Evolutionary conservation across 2,888 invertebrate genomes (phyloP), one percentile per base, ranked within the genome.

Genomic region (Cerastis leucographa): DNA sequence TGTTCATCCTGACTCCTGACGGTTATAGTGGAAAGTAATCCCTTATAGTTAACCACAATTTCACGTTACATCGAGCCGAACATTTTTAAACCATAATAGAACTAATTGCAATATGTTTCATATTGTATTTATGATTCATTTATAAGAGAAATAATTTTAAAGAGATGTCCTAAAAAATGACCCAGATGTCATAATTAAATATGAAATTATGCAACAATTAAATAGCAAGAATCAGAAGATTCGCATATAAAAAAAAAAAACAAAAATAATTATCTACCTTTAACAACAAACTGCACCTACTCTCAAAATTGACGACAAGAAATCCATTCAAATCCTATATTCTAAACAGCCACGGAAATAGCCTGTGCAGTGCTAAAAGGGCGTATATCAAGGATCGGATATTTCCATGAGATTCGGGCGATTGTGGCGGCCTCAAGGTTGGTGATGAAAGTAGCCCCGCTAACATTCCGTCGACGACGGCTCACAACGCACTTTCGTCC

Each of bases 401-500:
- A 90, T 89, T 90, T 90, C 90, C 89, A 91, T 89, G 85, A 87
- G 91, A 88, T 92, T 92, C 89, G 89, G 90, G 87, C 89, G 90
- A 91, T 88, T 90, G 92, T 85, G 83, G 83, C 84, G 68, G 81
- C 72, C 84, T 87, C 92, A 92, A 92, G 92, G 92, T 91, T 90
- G 87, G 87, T 91, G 82, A 86, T 87, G 91, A 92, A 92, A 95
- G 95, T 94, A 93, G 91, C 89, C 93, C 91, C 87, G 91, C 91
- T 90, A 90, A 90, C 94, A 94, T 94, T 94, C 95, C 94, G 87
- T 85, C 89, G 89, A 89, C 80, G 86, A 89, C 80, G 86, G 85
- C 74, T 80, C 83, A 83, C 86, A 85, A 91, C 92, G 91, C 92
- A 94, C 95, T 95, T 94, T 94, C 95, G 93, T 94, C 92, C 88